Base-by-base conservation (phyloP, 1,140 invertebrate genomes). In the Globodera ellingtonae region DNA sequence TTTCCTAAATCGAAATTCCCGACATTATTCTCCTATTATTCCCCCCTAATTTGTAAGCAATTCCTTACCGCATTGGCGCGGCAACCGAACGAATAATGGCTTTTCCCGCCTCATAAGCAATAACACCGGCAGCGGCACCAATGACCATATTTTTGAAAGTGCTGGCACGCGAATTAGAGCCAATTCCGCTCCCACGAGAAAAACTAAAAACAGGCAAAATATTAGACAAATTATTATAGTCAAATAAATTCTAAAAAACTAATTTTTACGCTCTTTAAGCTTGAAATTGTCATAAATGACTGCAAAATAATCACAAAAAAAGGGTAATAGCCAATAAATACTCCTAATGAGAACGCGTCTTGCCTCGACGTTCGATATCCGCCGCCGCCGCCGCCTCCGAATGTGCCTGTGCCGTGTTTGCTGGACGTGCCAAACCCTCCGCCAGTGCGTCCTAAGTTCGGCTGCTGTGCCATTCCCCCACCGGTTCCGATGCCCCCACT, bases 61-160 rank as follows among this genome's bases (percentile, higher is more conserved):
- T 52, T 9, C 8, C 81, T 85, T 78, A 88, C 87, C 84, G 86
- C 88, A 89, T 89, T 21, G 87, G 88, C 3, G 82, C 46, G 15
- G 83, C 78, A 13, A 78, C 85, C 15, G 80, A 78, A 52, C 88
- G 70, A 47, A 89, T 89, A 47, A 89, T 79, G 15, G 65, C 73
- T 79, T 89, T 89, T 24, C 88, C 87, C 8, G 88, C 87, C 78
- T 89, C 88, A 72, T 89, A 89, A 52, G 87, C 88, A 24, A 89
- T 76, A 71, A 89, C 87, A 0, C 87, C 87, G 24, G 86, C 88
- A 10, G 87, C 87, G 3, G 87, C 87, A 52, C 87, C 87, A 47
- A 89, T 88, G 52, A 88, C 83, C 71, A 83, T 80, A 75, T 89
- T 89, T 71, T 89, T 88, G 82, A 88, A 89, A 10, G 78, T 85